Conservation (phyloP, 2,797 vertebrate genomes). For the Eulemur albifrons region DNA sequence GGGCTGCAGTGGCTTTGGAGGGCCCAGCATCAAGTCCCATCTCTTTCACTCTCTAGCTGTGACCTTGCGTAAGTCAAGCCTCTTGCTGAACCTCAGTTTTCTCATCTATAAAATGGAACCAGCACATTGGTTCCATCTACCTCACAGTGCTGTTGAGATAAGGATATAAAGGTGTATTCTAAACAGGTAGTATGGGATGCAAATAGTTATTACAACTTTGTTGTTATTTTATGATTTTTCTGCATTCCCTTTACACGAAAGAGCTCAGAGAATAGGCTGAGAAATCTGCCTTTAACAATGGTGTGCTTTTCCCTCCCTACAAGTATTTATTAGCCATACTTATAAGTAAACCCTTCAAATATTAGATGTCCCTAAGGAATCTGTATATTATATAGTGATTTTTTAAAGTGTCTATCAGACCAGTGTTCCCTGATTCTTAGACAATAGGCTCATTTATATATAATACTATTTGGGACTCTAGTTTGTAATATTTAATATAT, state of each 20-base stretch:
- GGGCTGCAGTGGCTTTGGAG: not conserved
- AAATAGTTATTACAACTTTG: not conserved
- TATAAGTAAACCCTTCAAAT: not conserved
- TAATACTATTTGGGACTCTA: not conserved
- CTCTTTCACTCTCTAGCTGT: not conserved
- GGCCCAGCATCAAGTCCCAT: not conserved
- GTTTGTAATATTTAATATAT: not conserved
- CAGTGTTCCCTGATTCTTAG: not conserved
- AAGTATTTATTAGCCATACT: not conserved
- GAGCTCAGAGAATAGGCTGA: not conserved
- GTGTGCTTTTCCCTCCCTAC: not conserved
- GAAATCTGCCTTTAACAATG: not conserved
- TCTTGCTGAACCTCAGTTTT: not conserved
- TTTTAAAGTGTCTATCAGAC: not conserved
- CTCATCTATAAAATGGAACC: not conserved
- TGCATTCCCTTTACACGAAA: not conserved
- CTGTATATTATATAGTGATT: not conserved
- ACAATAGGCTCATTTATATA: not conserved
- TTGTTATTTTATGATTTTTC: not conserved
- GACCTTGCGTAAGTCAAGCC: not conserved
- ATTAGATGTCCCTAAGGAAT: not conserved
- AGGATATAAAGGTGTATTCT: not conserved
- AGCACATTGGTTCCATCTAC: not conserved
- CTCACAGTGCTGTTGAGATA: not conserved
- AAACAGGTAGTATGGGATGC: not conserved